Conservation (phyloP, 1,140 invertebrate genomes). For the Drosophila rhopaloa region DNA sequence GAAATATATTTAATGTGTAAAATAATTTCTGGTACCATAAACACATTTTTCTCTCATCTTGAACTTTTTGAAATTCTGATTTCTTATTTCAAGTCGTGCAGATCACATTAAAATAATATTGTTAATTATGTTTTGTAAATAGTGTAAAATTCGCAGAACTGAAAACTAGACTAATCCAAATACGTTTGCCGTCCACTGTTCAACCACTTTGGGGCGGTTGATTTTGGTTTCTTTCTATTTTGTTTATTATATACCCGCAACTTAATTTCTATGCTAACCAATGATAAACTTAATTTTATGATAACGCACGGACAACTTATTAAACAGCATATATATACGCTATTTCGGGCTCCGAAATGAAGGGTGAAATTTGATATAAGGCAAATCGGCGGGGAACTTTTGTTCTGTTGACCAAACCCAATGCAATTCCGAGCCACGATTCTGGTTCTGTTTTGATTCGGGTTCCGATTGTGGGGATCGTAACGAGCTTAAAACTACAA, state of each 20-base stretch:
- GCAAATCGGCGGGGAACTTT: constrained; percentile 39
- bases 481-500: constrained; percentile 72
- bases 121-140: too few species aligned
- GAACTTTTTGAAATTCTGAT: too few species aligned
- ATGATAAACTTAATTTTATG: constrained; percentile 79
- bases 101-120: too few species aligned
- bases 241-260: constrained; percentile 18
- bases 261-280: constrained; percentile 77
- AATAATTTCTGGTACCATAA: too few species aligned
- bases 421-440: constrained; percentile 15
- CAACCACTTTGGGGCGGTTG: constrained; percentile 1
- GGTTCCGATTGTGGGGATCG: constrained; percentile 42
- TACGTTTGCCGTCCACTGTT: constrained; percentile 7
- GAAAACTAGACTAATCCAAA: not conserved
- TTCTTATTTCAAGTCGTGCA: too few species aligned
- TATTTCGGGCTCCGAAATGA: constrained; percentile 19
- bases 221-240: constrained; percentile 19
- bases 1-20: too few species aligned
- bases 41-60: too few species aligned
- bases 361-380: constrained; percentile 56
- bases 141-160: not conserved
- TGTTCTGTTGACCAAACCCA: not conserved
- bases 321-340: constrained; percentile 28
- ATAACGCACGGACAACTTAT: constrained; percentile 61
- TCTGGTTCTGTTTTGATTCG: constrained; percentile 25